These are phyloP conservation scores for Drosophila parabipectinata DNA, from an alignment of 1,140 invertebrate species.

Conservation along the genomic window DNA sequence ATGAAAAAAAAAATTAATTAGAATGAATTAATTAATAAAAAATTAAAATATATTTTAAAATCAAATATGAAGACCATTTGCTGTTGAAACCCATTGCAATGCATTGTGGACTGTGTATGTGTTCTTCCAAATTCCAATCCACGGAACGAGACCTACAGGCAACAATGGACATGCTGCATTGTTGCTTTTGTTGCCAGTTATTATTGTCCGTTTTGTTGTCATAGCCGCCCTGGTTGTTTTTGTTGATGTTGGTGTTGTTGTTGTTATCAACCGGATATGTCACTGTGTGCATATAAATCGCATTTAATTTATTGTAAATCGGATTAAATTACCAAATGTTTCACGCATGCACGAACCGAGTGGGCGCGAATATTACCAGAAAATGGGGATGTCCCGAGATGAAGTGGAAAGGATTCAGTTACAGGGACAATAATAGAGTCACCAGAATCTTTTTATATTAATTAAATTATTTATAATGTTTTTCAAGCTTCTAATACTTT, in stretches of 20 bases:
- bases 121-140: not conserved
- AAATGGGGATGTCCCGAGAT: not conserved
- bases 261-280: conserved; percentile 82
- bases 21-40: too few species aligned
- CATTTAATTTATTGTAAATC: conserved; percentile 84
- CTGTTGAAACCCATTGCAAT: not conserved
- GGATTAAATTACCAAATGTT: conserved; percentile 83
- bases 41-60: too few species aligned
- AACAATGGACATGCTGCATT: conserved; percentile 68
- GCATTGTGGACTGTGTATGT: not conserved
- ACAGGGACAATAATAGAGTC: not conserved
- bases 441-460: not conserved
- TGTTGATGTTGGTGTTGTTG: conserved; percentile 55
- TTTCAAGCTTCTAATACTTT: too few species aligned
- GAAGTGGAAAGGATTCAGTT: not conserved
- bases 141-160: conserved; percentile 32
- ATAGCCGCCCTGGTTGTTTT: conserved; percentile 36
- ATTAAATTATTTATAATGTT: not conserved
- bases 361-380: conserved; percentile 1
- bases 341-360: conserved; percentile 57
- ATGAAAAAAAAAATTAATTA: too few species aligned
- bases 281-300: conserved; percentile 82
- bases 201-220: conserved; percentile 39
- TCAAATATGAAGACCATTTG: too few species aligned
- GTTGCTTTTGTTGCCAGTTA: conserved; percentile 37